These are phyloP conservation scores for Macroramphosus scolopax DNA, from an alignment of 2,797 vertebrate species.

Conservation along the genomic window DNA sequence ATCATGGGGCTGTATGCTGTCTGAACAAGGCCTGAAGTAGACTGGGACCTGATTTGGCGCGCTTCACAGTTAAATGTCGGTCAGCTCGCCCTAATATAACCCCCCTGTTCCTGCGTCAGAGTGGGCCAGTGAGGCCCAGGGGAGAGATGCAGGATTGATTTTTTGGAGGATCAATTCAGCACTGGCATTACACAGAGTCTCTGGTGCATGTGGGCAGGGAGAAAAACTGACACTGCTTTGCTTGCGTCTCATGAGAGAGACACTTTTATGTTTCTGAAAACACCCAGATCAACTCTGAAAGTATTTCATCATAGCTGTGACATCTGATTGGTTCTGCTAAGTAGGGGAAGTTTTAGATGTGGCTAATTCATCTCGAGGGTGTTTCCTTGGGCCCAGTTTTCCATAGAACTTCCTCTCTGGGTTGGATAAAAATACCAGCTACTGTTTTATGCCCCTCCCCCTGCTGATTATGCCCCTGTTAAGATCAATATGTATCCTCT, in stretches of 20 bases:
- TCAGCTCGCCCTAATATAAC: conserved; percentile 67
- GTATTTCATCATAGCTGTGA: conserved; percentile 27
- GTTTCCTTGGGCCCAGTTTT: conserved; percentile 60
- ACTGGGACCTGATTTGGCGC: conserved; percentile 49
- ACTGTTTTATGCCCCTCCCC: conserved; percentile 62
- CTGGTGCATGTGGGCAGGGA: conserved; percentile 40
- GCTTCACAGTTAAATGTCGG: conserved; percentile 57
- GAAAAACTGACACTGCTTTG: conserved; percentile 35
- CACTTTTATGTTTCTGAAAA: conserved; percentile 41
- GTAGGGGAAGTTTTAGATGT: conserved; percentile 45
- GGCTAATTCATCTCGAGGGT: conserved; percentile 50
- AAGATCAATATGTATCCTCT: conserved; percentile 69
- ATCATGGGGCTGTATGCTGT: conserved; percentile 24
- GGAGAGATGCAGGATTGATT: conserved; percentile 69
- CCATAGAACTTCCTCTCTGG: conserved; percentile 54
- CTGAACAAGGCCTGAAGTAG: conserved; percentile 39
- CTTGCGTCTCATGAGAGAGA: conserved; percentile 23
- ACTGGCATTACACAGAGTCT: conserved; percentile 47
- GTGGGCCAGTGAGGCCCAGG: conserved; percentile 58
- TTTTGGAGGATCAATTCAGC: conserved; percentile 63
- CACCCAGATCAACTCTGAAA: conserved; percentile 32
- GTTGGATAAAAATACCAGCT: conserved; percentile 59
- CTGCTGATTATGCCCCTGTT: conserved; percentile 61
- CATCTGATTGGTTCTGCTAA: conserved; percentile 53
- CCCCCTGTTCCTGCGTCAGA: conserved; percentile 59